Percentiles rank a stretch among this genome's conserved stretches.
Evolutionary conservation across 2,888 invertebrate genomes (phyloP).

Genomic region (Embidobia sp.): DNA sequence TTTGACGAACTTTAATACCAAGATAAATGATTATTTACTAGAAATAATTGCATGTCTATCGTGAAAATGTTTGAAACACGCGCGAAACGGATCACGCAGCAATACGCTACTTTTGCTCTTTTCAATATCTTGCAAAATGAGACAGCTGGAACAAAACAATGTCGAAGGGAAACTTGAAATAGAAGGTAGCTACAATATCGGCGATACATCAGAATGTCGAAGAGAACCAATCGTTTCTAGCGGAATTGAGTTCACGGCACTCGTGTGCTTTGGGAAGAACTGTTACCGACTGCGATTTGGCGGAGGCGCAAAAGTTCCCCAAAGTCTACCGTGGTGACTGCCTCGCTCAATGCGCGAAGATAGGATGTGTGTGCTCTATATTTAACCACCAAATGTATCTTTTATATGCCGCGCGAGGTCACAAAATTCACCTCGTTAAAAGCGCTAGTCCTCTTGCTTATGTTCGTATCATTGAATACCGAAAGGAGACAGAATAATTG

Average conservation of each 20-base stretch:
- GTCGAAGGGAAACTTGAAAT: slow-evolving; percentile 67
- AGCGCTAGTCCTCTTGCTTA: not conserved
- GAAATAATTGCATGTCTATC: too few relatives aligned
- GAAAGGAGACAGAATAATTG: too few relatives aligned
- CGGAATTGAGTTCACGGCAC: slow-evolving; percentile 73
- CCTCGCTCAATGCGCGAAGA: slow-evolving; percentile 44
- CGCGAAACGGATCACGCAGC: not conserved
- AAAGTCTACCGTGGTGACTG: slow-evolving; percentile 72
- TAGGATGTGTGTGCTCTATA: slow-evolving; percentile 19
- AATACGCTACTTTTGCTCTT: not conserved
- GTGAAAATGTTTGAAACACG: not conserved
- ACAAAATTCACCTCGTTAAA: not conserved
- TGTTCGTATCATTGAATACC: too few relatives aligned
- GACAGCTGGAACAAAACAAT: slow-evolving; percentile 62
- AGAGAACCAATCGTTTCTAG: slow-evolving; percentile 74
- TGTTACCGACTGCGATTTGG: slow-evolving; percentile 78
- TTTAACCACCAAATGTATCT: slow-evolving; percentile 32
- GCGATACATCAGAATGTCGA: slow-evolving; percentile 77
- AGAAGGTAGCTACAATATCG: slow-evolving; percentile 78
- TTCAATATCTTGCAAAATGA: slow-evolving; percentile 32
- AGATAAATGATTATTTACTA: too few relatives aligned
- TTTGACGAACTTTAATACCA: too few relatives aligned
- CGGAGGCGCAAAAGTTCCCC: slow-evolving; percentile 73
- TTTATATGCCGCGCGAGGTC: slow-evolving; percentile 23
- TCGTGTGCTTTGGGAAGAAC: slow-evolving; percentile 72